Evolutionary conservation across 2,113 vertebrate species (phyloP), one percentile per base, ranked within the genome.

Genomic region (Syrmaticus mikado): DNA sequence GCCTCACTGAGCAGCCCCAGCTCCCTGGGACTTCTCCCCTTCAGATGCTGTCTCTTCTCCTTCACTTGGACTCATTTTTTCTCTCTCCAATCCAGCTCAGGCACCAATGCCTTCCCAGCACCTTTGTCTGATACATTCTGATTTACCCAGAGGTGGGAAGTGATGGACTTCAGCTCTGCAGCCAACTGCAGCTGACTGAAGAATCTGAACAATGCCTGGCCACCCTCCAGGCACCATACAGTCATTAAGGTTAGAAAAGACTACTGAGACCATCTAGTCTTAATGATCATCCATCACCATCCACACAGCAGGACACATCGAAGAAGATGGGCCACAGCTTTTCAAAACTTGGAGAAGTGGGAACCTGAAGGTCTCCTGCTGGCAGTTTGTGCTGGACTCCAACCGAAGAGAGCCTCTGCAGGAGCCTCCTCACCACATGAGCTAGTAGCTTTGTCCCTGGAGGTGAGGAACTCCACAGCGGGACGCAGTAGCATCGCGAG

Each of bases 101-200:
- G 40, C 40, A 9, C 11, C 1, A 0, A 7, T 11, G 13, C 20
- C 19, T 2, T 60, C 46, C 57, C 18, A 43, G 38, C 52, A 14
- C 2, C 0, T 3, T 4, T 22, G 28, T 27, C 41, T 57, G 27
- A 18, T 17, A 2, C 5, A 36, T 40, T 36, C 24, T 41, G 32
- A 11, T 34, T 82, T 52, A 1, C 8, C 0, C 0, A 4, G 0
- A 1, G 60, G 16, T 22, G 4, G 1, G 12, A 10, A 10, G 4
- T 11, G 27, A 19, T 13, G 10, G 68, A 45, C 6, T 13, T 22
- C 28, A 10, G 71, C 40, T 41, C 93, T 45, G 67, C 79, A 76
- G 92, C 58, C 78, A 41, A 0, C 55, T 10, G 45, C 58, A 70
- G 76, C 2, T 25, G 50, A 73, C 68, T 1, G 12, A 79, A 76